These are phyloP conservation scores for Danio tinwini DNA, from an alignment of 2,797 vertebrate species.

Conservation along the genomic window DNA sequence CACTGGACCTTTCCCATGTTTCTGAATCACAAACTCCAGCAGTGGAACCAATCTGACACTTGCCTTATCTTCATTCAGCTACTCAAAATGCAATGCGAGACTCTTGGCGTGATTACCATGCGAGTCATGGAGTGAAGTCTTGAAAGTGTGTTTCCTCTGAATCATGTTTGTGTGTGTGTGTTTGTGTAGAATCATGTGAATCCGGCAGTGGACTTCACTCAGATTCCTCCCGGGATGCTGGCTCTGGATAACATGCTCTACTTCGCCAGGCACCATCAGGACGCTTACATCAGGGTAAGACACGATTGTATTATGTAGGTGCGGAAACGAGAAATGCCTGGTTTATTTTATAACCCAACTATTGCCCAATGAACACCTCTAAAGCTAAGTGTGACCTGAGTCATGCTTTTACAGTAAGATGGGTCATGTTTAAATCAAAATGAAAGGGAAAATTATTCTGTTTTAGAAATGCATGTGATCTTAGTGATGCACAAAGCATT, in stretches of 20 bases:
- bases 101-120: slow-evolving; percentile 3
- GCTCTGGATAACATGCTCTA: slow-evolving; percentile 98
- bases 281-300: slow-evolving; percentile 94
- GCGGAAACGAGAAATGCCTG: not conserved
- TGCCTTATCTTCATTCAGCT: not conserved
- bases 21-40: not conserved
- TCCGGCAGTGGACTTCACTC: slow-evolving; percentile 98
- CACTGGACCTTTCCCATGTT: slow-evolving; percentile 4
- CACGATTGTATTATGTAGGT: not conserved
- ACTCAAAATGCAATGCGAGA: slow-evolving; percentile 9
- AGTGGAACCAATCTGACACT: slow-evolving; percentile 31
- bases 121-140: slow-evolving; percentile 8
- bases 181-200: slow-evolving; percentile 93
- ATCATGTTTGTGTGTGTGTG: slow-evolving; percentile 50
- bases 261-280: slow-evolving; percentile 95
- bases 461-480: no score
- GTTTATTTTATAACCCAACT: slow-evolving; percentile 8
- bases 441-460: no score
- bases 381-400: not conserved
- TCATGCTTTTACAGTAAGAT: not conserved
- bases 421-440: not conserved
- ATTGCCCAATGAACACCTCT: slow-evolving; percentile 1
- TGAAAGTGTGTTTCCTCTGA: slow-evolving; percentile 18
- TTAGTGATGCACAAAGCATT: no score
- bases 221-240: slow-evolving; percentile 98